A percentile compares a stretch with the other conserved stretches of the same genome.
Evolutionary conservation across 2,888 invertebrate species (phyloP).

Genomic region (Ophioninae sp.): DNA sequence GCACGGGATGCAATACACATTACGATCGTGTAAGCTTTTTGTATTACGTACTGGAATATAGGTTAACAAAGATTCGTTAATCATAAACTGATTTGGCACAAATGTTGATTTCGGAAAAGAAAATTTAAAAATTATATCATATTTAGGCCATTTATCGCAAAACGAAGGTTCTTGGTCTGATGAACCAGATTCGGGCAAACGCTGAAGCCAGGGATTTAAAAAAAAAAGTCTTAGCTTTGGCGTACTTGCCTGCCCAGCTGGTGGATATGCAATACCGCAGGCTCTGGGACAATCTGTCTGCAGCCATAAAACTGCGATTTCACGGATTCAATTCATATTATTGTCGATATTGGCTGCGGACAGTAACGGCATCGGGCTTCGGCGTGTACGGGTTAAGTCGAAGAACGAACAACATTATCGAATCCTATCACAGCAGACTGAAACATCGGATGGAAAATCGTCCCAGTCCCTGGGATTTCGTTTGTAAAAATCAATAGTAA

Average conservation of each 20-base stretch:
- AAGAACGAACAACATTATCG: slow-evolving; percentile 36
- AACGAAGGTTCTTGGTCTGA: background rate
- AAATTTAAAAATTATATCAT: background rate
- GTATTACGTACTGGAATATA: background rate
- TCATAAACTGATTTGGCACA: background rate
- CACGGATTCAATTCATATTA: background rate
- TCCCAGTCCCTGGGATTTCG: slow-evolving; percentile 48
- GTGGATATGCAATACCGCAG: background rate
- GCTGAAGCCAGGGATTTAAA: background rate
- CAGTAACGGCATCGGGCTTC: slow-evolving; percentile 23
- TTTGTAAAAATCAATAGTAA: slow-evolving; percentile 25
- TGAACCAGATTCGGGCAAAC: background rate
- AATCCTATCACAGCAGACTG: slow-evolving; percentile 39
- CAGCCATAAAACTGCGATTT: background rate
- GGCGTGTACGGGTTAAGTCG: slow-evolving; percentile 35
- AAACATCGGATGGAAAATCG: slow-evolving; percentile 21
- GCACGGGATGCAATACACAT: slow-evolving; percentile 42
- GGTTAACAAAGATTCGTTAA: background rate
- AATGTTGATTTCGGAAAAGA: background rate
- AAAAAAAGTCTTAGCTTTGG: background rate
- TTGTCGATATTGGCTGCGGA: background rate
- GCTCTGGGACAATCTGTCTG: background rate
- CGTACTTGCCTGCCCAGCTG: background rate
- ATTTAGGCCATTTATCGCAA: slow-evolving; percentile 14
- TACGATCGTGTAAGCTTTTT: background rate